A percentile compares a stretch with the other conserved stretches of the same genome.
phyloP scores from a whole-genome alignment of 2,113 vertebrate genomes.

The Amphiprion percula region DNA sequence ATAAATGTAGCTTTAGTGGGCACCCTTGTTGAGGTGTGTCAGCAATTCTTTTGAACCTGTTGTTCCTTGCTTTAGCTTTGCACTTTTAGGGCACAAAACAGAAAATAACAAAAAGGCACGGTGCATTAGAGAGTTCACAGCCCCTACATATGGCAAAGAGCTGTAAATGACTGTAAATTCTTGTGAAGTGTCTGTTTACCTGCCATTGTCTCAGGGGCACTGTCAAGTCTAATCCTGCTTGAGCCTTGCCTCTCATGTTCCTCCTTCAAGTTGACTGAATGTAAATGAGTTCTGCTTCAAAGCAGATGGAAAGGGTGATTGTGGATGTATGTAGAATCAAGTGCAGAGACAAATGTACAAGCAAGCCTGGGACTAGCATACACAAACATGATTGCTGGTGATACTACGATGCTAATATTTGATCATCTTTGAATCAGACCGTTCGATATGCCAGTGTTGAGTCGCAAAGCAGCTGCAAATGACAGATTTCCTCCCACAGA shows the following conservation, averaged over 20 bases:
- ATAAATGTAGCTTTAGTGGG: not conserved
- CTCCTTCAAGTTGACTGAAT: constrained; percentile 45
- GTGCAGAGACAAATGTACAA: not conserved
- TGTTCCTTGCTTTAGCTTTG: constrained; percentile 18
- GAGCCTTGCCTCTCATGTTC: constrained; percentile 24
- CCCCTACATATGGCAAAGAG: constrained; percentile 19
- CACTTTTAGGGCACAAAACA: constrained; percentile 26
- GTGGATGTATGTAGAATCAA: constrained; percentile 37
- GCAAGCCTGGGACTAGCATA: constrained; percentile 3
- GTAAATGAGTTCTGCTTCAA: constrained; percentile 58
- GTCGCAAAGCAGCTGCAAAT: constrained; percentile 8
- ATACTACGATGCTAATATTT: constrained; percentile 6
- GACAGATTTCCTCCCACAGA: not conserved
- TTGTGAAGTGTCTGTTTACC: constrained; percentile 64
- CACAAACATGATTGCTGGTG: not conserved
- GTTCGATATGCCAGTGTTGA: not conserved
- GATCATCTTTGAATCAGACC: constrained; percentile 15
- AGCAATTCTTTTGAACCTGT: constrained; percentile 12
- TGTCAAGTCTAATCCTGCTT: constrained; percentile 61
- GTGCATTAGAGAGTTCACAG: constrained; percentile 36
- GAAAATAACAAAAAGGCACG: constrained; percentile 34
- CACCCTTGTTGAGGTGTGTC: not conserved
- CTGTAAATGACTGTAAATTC: constrained; percentile 60
- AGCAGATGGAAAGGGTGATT: constrained; percentile 19
- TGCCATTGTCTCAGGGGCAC: constrained; percentile 60